Evolutionary conservation across 2,888 invertebrate species (phyloP).

Genomic region (Hymenopus coronatus): DNA sequence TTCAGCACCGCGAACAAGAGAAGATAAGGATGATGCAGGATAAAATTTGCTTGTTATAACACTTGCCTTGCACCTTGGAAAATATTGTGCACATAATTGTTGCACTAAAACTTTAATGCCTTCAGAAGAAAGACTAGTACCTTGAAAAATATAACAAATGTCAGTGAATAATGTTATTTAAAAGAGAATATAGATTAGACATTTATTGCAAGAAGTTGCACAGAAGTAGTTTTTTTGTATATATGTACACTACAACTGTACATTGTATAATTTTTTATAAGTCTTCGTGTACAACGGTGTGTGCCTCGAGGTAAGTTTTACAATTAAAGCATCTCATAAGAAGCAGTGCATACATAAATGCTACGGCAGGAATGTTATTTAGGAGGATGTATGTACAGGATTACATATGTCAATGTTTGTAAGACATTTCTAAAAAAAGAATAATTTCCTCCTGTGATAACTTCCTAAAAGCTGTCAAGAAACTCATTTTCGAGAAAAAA

Average conservation of each 20-base stretch:
- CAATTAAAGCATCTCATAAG: background rate
- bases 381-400: background rate
- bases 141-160: conserved; percentile 16
- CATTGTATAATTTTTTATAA: conserved; percentile 25
- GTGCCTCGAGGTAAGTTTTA: conserved; percentile 20
- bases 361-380: background rate
- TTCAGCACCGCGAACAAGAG: conserved; percentile 25
- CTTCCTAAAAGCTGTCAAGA: background rate
- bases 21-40: conserved; percentile 27
- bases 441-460: background rate
- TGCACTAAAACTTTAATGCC: conserved; percentile 27
- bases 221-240: conserved; percentile 8
- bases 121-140: conserved; percentile 30
- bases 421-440: background rate
- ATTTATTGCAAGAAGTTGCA: conserved; percentile 15
- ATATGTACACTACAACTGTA: conserved; percentile 22
- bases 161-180: conserved; percentile 9
- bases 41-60: conserved; percentile 10
- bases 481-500: background rate
- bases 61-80: conserved; percentile 19
- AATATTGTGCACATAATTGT: conserved; percentile 11
- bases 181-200: conserved; percentile 1
- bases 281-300: conserved; percentile 24
- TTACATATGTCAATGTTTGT: background rate
- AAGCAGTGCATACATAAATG: background rate